phyloP scores from a whole-genome alignment of 1,140 invertebrate species.

The Meloidogyne floridensis region DNA sequence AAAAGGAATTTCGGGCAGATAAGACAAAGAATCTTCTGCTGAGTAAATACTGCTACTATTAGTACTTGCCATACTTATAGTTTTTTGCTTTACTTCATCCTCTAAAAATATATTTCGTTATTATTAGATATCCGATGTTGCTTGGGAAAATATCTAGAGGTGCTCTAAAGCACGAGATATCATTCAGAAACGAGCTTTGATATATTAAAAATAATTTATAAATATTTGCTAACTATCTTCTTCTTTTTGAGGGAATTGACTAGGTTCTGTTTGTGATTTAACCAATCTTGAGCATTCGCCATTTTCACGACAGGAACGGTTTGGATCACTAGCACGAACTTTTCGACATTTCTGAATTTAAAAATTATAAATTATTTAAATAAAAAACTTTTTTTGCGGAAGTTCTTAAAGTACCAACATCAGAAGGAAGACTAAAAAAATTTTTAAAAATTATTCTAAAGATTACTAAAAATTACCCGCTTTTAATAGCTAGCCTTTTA shows the following conservation, averaged over 20 bases:
- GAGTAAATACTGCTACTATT: constrained; percentile 29
- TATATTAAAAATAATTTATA: neutral
- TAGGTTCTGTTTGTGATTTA: neutral
- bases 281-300: neutral
- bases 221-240: neutral
- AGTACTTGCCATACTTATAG: constrained; percentile 23
- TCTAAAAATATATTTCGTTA: too few species aligned
- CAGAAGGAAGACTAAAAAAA: neutral
- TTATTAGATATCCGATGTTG: too few species aligned
- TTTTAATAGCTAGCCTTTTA: neutral
- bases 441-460: neutral
- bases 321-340: neutral
- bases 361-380: neutral
- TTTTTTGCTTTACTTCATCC: neutral
- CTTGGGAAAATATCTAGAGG: too few species aligned
- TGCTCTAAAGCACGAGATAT: too few species aligned
- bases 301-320: neutral
- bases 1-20: constrained; percentile 10
- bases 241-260: neutral
- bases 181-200: too few species aligned
- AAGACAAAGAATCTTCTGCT: neutral
- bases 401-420: constrained; percentile 6
- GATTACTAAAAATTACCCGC: neutral
- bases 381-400: neutral
- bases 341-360: neutral